Percentiles rank a stretch among this genome's conserved stretches.
Evolutionary conservation across 2,797 vertebrate genomes (phyloP).

Genomic region (Microchirus variegatus): DNA sequence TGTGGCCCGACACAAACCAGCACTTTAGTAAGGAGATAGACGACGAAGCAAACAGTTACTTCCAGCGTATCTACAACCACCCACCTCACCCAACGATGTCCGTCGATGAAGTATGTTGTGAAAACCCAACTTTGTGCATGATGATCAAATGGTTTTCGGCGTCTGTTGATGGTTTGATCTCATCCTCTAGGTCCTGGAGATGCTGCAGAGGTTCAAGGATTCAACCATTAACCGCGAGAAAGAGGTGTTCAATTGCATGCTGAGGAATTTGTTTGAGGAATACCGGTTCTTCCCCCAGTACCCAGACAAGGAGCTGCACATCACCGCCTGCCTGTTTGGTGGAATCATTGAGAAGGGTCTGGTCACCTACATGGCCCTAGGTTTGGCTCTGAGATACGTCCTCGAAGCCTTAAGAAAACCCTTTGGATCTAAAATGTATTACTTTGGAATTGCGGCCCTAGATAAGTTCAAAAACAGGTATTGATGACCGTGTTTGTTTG

Average conservation of each 20-base stretch:
- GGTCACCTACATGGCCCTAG: slow-evolving; percentile 99
- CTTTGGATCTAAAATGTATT: slow-evolving; percentile 99
- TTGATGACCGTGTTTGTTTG: slow-evolving; percentile 28
- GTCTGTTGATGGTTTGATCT: neutral
- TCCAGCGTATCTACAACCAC: slow-evolving; percentile 99
- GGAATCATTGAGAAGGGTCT: slow-evolving; percentile 99
- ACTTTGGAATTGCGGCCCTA: slow-evolving; percentile 98
- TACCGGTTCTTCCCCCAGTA: slow-evolving; percentile 99
- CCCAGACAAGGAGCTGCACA: slow-evolving; percentile 99
- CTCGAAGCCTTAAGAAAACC: slow-evolving; percentile 99
- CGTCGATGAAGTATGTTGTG: slow-evolving; percentile 92
- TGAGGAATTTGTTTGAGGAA: slow-evolving; percentile 98
- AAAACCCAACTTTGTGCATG: neutral
- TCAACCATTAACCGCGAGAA: slow-evolving; percentile 97
- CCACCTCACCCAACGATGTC: slow-evolving; percentile 99
- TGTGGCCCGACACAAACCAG: slow-evolving; percentile 99
- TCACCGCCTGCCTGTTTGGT: slow-evolving; percentile 98
- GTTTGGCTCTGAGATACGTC: slow-evolving; percentile 95
- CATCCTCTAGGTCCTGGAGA: slow-evolving; percentile 88
- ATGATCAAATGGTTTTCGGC: neutral
- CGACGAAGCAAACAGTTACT: slow-evolving; percentile 99
- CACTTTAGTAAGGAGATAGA: slow-evolving; percentile 99
- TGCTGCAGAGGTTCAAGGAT: slow-evolving; percentile 99
- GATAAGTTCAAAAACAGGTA: slow-evolving; percentile 99
- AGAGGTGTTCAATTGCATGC: slow-evolving; percentile 99